Conservation (phyloP, 2,888 invertebrate genomes). For the Papilio gigon region DNA sequence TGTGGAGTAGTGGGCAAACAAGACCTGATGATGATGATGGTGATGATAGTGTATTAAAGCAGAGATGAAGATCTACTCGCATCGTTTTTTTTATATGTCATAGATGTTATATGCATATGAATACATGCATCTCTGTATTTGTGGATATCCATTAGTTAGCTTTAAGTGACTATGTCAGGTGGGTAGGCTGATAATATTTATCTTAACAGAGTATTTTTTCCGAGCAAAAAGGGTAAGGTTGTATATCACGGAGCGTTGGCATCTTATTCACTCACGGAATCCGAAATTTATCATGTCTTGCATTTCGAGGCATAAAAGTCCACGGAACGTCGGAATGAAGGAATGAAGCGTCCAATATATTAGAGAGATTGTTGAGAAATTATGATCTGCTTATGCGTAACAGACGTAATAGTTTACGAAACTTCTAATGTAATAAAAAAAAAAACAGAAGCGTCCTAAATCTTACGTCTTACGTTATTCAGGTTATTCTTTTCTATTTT, state of each 20-base stretch:
- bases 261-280: slow-evolving; percentile 2
- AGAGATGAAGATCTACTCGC: too few relatives aligned
- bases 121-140: too few relatives aligned
- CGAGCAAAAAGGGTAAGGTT: background rate
- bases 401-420: background rate
- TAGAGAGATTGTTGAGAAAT: slow-evolving; percentile 13
- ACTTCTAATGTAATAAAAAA: background rate
- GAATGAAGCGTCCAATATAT: slow-evolving; percentile 5
- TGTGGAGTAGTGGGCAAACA: too few relatives aligned
- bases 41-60: too few relatives aligned
- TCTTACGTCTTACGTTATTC: background rate
- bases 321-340: background rate
- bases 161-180: too few relatives aligned
- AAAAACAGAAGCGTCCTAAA: too few relatives aligned
- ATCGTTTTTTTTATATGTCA: too few relatives aligned
- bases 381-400: background rate
- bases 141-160: too few relatives aligned
- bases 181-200: background rate
- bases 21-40: too few relatives aligned
- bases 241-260: slow-evolving; percentile 13
- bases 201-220: background rate
- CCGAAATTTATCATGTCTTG: slow-evolving; percentile 9
- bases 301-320: slow-evolving; percentile 6
- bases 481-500: background rate
- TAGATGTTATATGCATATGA: too few relatives aligned